Evolutionary conservation across 2,113 vertebrate genomes (phyloP).

Genomic region (Triplophysa rosa): DNA sequence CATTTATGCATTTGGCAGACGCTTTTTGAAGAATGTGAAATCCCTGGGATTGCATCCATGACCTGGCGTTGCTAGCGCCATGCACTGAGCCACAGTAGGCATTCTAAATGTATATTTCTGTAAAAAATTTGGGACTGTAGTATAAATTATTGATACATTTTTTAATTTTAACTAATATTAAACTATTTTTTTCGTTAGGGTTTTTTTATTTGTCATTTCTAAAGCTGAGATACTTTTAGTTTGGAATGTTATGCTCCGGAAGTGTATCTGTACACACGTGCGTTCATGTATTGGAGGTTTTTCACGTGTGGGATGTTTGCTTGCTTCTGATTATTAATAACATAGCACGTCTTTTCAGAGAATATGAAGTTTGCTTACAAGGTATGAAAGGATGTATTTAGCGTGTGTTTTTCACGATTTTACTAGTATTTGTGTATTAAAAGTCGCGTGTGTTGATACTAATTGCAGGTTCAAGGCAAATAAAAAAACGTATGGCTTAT

Average conservation of each 20-base stretch:
- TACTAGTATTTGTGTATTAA: not conserved
- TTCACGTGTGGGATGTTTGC: not conserved
- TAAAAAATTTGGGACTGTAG: too few relatives aligned
- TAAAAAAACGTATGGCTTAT: not conserved
- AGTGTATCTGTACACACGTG: not conserved
- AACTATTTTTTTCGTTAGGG: not conserved
- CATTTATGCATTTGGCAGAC: too few relatives aligned
- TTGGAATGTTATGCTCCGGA: conserved; percentile 33
- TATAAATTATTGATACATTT: too few relatives aligned
- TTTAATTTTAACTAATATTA: too few relatives aligned
- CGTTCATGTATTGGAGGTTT: not conserved
- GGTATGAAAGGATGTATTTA: conserved; percentile 60
- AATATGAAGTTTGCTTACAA: conserved; percentile 78
- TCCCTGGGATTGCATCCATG: too few relatives aligned
- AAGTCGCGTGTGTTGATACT: not conserved
- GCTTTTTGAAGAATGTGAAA: too few relatives aligned
- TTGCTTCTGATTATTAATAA: conserved; percentile 6
- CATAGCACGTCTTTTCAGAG: not conserved
- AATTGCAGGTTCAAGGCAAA: not conserved
- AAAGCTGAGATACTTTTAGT: not conserved
- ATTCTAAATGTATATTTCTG: too few relatives aligned
- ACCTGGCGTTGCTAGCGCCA: too few relatives aligned
- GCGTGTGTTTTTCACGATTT: not conserved
- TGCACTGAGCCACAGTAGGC: too few relatives aligned
- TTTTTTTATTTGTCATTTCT: not conserved